A percentile compares a stretch with the other conserved stretches of the same genome.
Evolutionary conservation across 2,888 invertebrate genomes (phyloP).

Genomic region (Dione juno): DNA sequence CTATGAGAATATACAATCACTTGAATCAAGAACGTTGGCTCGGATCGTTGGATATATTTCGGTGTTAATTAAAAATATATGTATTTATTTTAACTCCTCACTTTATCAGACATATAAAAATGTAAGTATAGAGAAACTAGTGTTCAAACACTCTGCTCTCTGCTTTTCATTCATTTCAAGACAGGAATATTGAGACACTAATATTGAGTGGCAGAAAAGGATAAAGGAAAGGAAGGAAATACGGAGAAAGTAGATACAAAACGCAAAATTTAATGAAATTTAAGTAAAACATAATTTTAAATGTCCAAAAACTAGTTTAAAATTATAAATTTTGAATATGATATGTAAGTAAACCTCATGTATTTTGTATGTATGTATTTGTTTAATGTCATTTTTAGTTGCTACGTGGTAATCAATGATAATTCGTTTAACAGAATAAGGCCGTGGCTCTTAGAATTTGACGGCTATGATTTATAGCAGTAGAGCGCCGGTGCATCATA

Average conservation of each 20-base stretch:
- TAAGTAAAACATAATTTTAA: no score
- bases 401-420: constrained; percentile 36
- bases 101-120: no score
- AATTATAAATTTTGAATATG: no score
- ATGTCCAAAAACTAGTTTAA: no score
- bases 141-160: no score
- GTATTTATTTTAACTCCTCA: background rate
- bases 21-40: constrained; percentile 54
- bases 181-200: no score
- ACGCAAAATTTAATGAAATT: no score
- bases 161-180: no score
- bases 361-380: background rate
- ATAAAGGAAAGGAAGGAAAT: no score
- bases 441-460: constrained; percentile 42
- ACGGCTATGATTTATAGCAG: constrained; percentile 49
- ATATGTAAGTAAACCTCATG: background rate
- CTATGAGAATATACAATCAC: constrained; percentile 53
- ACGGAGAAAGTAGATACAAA: no score
- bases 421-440: constrained; percentile 48
- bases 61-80: constrained; percentile 1
- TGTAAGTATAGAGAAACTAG: no score
- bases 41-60: constrained; percentile 36
- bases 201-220: no score
- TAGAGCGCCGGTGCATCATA: constrained; percentile 46
- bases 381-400: constrained; percentile 26